Conservation (phyloP, 2,888 invertebrate genomes). For the Athalia rosae region DNA sequence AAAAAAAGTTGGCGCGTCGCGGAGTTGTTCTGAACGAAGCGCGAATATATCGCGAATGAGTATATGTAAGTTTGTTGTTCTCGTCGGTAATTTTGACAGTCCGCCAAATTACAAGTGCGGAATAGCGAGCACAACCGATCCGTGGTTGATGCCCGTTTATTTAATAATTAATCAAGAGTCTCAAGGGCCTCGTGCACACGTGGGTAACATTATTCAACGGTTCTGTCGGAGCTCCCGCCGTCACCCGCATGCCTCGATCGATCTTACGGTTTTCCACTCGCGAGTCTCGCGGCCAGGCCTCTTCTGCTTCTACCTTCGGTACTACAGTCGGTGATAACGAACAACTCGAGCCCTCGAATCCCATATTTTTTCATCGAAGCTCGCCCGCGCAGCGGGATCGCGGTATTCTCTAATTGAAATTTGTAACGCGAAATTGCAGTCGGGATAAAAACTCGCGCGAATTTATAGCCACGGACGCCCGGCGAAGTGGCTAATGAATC, state of each 20-base stretch:
- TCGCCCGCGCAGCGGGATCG: background rate
- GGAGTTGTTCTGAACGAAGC: no score
- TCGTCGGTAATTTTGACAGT: background rate
- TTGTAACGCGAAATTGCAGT: slow-evolving; percentile 18
- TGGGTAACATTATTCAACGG: slow-evolving; percentile 8
- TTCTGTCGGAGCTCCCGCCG: slow-evolving; percentile 3
- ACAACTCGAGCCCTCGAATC: background rate
- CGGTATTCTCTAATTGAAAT: slow-evolving; percentile 20
- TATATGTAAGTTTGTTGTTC: no score
- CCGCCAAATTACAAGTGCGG: background rate
- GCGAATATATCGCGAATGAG: no score
- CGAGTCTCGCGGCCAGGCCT: background rate
- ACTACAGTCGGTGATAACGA: background rate
- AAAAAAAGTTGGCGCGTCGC: no score
- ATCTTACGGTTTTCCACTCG: slow-evolving; percentile 4
- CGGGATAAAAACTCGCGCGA: background rate
- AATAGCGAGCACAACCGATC: background rate
- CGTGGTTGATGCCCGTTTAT: background rate
- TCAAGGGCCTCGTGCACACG: background rate
- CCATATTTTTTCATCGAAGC: slow-evolving; percentile 16
- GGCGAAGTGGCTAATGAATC: no score
- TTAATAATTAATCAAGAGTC: slow-evolving; percentile 15
- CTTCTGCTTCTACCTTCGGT: background rate
- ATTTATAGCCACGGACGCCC: slow-evolving; percentile 12
- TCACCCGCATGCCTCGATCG: slow-evolving; percentile 25